Percentiles rank a stretch among this genome's conserved stretches.
These are phyloP conservation scores for Dynastes grantii DNA, from an alignment of 2,888 invertebrate species.

Conservation along the genomic window DNA sequence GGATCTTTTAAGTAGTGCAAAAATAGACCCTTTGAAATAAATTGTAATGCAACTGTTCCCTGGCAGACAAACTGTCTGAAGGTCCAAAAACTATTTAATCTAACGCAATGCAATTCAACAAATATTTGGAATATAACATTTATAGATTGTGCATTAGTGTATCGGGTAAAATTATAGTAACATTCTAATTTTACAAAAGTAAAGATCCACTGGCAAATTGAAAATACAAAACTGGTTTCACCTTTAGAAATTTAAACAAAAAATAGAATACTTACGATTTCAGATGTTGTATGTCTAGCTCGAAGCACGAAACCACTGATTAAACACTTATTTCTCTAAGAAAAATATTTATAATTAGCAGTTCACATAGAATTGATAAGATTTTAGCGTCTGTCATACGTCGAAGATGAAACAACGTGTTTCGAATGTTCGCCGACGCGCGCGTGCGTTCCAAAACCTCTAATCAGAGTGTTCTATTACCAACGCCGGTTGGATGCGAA, in stretches of 20 bases:
- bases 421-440: conserved; percentile 38
- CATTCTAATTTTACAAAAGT: too few relatives aligned
- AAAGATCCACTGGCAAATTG: neutral
- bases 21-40: conserved; percentile 29
- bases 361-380: conserved; percentile 6
- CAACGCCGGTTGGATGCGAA: conserved; percentile 19
- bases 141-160: neutral
- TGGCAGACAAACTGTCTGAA: conserved; percentile 36
- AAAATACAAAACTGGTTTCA: neutral
- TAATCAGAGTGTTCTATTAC: conserved; percentile 19
- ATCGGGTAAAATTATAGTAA: too few relatives aligned
- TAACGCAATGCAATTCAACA: neutral
- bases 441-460: conserved; percentile 14
- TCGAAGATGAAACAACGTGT: conserved; percentile 27
- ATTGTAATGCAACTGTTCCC: neutral
- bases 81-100: conserved; percentile 30
- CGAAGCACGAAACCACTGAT: neutral
- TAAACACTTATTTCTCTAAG: conserved; percentile 33
- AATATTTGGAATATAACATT: neutral
- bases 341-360: conserved; percentile 1
- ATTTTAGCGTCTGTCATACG: conserved; percentile 13
- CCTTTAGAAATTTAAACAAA: neutral
- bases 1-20: conserved; percentile 15
- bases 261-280: conserved; percentile 27
- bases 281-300: neutral